Conservation (phyloP, 2,797 vertebrate genomes). For the Triplophysa bombifrons region DNA sequence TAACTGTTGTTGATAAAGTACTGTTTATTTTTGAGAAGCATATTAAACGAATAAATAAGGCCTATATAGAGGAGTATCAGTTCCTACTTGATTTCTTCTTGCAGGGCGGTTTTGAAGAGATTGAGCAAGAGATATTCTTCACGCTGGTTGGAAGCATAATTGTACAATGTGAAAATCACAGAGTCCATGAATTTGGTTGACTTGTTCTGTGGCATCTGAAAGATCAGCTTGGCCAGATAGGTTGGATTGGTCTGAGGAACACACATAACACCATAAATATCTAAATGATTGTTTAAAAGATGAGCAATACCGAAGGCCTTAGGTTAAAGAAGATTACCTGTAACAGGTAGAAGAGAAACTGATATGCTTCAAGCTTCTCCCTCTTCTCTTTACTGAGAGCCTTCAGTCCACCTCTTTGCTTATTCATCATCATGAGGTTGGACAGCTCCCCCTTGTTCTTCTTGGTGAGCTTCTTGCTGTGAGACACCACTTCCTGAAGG, state of each 20-base stretch:
- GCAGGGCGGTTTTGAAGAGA: slow-evolving; percentile 94
- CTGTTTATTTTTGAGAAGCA: background rate
- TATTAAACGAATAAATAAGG: background rate
- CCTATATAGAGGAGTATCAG: background rate
- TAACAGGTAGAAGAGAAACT: slow-evolving; percentile 92
- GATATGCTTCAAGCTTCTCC: slow-evolving; percentile 93
- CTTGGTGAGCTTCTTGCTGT: slow-evolving; percentile 97
- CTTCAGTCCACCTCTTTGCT: slow-evolving; percentile 93
- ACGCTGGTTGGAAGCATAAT: slow-evolving; percentile 97
- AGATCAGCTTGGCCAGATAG: slow-evolving; percentile 97
- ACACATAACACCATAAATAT: background rate
- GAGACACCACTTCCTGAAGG: slow-evolving; percentile 96
- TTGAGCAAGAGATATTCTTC: slow-evolving; percentile 94
- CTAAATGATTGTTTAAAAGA: background rate
- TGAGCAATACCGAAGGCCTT: background rate
- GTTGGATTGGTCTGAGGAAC: slow-evolving; percentile 89
- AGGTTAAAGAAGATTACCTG: slow-evolving; percentile 75
- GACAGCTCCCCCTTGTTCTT: slow-evolving; percentile 97
- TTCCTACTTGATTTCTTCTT: slow-evolving; percentile 97
- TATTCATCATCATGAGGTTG: slow-evolving; percentile 98
- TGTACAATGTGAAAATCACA: slow-evolving; percentile 97
- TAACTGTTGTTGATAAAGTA: background rate
- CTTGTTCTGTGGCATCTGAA: slow-evolving; percentile 99
- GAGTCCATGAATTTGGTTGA: slow-evolving; percentile 99
- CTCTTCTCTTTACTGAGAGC: slow-evolving; percentile 97